Percentiles rank a stretch among this genome's conserved stretches.
Evolutionary conservation across 2,888 invertebrate species (phyloP).

Genomic region (Ernsta delagoae): DNA sequence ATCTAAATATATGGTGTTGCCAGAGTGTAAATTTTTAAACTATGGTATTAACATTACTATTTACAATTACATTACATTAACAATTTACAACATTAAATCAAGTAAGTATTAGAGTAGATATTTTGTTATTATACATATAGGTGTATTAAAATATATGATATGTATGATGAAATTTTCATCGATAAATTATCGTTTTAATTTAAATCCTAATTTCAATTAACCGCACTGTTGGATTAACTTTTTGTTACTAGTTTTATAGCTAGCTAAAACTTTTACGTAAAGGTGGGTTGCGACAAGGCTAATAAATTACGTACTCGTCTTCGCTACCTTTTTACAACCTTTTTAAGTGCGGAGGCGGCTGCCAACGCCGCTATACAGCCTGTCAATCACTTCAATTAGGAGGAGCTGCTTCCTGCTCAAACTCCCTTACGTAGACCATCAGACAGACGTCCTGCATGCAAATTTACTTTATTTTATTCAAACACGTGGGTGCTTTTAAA

Average conservation of each 20-base stretch:
- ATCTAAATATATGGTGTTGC: background rate
- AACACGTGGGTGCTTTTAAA: slow-evolving; percentile 1
- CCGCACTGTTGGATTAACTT: too few species aligned
- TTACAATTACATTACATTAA: too few species aligned
- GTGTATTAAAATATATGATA: too few species aligned
- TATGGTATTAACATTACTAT: too few species aligned
- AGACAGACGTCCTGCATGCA: slow-evolving; percentile 3
- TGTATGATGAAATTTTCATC: too few species aligned
- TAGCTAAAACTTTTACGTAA: background rate
- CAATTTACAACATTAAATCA: too few species aligned
- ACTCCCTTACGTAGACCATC: background rate
- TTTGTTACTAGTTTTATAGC: too few species aligned
- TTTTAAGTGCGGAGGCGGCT: background rate
- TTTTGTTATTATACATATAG: too few species aligned
- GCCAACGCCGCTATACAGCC: background rate
- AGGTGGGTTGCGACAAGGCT: slow-evolving; percentile 2
- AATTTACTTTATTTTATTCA: slow-evolving; percentile 2
- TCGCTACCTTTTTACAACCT: background rate
- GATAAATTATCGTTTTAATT: too few species aligned
- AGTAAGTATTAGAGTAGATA: too few species aligned
- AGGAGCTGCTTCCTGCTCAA: background rate
- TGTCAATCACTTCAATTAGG: slow-evolving; percentile 7
- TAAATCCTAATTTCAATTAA: too few species aligned
- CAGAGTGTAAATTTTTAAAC: background rate
- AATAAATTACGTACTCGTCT: slow-evolving; percentile 6